phyloP scores from a whole-genome alignment of 1,140 invertebrate genomes.

The Brachionus sp. region DNA sequence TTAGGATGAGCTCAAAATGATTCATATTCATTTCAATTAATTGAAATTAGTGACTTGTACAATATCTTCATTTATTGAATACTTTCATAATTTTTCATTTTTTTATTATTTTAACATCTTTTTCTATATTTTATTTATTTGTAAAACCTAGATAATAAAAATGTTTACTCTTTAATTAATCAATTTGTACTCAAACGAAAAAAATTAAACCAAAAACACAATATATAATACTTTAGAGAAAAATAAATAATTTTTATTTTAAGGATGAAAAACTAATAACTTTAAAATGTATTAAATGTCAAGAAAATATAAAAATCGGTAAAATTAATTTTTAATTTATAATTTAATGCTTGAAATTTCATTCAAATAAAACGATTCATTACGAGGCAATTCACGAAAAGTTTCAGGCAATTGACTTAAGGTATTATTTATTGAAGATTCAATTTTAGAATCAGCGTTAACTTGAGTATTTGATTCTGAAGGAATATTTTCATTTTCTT shows the following conservation, averaged over 20 bases:
- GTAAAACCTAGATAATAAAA: background rate
- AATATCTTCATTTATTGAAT: no score
- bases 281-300: background rate
- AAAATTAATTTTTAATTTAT: background rate
- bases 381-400: constrained; percentile 15
- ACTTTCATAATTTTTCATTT: no score
- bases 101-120: no score
- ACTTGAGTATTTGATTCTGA: background rate
- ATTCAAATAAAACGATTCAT: constrained; percentile 46
- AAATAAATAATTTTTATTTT: background rate
- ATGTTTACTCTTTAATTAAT: background rate
- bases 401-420: background rate
- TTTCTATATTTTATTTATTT: no score
- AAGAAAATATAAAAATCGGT: constrained; percentile 20
- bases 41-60: no score
- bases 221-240: background rate
- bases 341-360: constrained; percentile 42
- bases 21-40: no score
- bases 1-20: no score
- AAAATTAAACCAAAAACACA: no score
- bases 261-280: constrained; percentile 22
- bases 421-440: background rate
- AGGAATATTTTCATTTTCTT: background rate
- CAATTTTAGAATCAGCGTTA: background rate
- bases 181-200: background rate